Conservation (phyloP, 2,797 vertebrate genomes). For the Malacoctenus gilli region DNA sequence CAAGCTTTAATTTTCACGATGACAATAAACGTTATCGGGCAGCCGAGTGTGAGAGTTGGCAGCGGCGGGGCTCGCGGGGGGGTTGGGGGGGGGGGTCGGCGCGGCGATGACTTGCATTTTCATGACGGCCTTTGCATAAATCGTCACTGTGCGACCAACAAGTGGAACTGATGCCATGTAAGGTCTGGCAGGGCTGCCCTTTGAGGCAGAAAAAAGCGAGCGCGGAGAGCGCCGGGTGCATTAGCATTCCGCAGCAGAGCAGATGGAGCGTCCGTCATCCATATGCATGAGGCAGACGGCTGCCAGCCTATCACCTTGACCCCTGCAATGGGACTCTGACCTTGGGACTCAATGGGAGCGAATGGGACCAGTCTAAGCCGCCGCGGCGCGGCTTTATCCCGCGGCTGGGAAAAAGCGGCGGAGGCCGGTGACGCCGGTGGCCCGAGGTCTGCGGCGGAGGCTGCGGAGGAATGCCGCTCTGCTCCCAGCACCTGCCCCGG, state of each 20-base stretch:
- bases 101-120: constrained; percentile 53
- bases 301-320: constrained; percentile 79
- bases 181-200: constrained; percentile 59
- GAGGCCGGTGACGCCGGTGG: constrained; percentile 28
- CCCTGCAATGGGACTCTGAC: constrained; percentile 70
- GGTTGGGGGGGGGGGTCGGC: constrained; percentile 9
- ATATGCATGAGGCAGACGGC: constrained; percentile 78
- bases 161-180: constrained; percentile 67
- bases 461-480: constrained; percentile 54
- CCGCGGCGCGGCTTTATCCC: constrained; percentile 57
- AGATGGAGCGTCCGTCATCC: constrained; percentile 80
- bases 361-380: constrained; percentile 63
- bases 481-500: constrained; percentile 72
- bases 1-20: constrained; percentile 14
- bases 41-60: constrained; percentile 13
- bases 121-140: constrained; percentile 60
- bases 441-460: constrained; percentile 25
- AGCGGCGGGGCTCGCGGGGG: not conserved
- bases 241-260: constrained; percentile 71
- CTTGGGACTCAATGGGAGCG: constrained; percentile 68
- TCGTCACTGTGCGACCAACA: constrained; percentile 57
- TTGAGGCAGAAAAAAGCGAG: constrained; percentile 55
- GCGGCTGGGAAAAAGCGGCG: constrained; percentile 53
- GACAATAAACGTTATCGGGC: constrained; percentile 7
- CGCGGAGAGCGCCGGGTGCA: constrained; percentile 52